Conservation (phyloP, 2,797 vertebrate species). For the Bovichtus diacanthus region DNA sequence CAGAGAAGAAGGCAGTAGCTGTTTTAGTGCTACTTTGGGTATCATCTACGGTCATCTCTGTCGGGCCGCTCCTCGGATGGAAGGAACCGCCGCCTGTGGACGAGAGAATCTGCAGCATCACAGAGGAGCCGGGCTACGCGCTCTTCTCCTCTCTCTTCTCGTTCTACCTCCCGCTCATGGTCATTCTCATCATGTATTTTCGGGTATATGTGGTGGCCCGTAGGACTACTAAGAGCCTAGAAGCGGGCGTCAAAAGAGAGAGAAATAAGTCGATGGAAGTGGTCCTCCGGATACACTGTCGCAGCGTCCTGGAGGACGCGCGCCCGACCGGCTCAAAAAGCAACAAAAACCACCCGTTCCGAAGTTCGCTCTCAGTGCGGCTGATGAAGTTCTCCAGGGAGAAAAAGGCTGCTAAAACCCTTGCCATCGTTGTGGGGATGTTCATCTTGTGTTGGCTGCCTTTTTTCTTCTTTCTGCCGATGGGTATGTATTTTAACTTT, state of each 20-base stretch:
- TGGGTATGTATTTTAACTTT: conserved; percentile 87
- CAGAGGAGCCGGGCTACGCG: conserved; percentile 96
- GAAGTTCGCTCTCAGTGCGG: conserved; percentile 95
- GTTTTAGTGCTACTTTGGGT: conserved; percentile 94
- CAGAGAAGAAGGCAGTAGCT: conserved; percentile 91
- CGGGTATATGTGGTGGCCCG: conserved; percentile 97
- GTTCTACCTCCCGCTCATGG: conserved; percentile 96
- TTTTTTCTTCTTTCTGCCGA: conserved; percentile 96
- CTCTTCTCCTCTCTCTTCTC: conserved; percentile 98
- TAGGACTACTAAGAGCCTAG: conserved; percentile 93
- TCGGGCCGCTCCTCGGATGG: conserved; percentile 97
- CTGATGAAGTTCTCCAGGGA: conserved; percentile 98
- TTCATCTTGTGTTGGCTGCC: conserved; percentile 99
- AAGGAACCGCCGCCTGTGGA: conserved; percentile 94
- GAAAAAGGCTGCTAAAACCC: conserved; percentile 98
- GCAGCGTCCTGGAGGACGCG: conserved; percentile 88
- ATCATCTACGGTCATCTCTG: conserved; percentile 94
- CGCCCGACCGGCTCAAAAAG: conserved; percentile 78
- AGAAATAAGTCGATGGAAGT: conserved; percentile 94
- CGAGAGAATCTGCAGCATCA: conserved; percentile 94
- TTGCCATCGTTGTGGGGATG: conserved; percentile 97
- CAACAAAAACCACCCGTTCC: conserved; percentile 91
- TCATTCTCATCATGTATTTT: conserved; percentile 98
- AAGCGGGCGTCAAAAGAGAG: conserved; percentile 96
- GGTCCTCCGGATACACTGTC: conserved; percentile 95